A percentile compares a stretch with the other conserved stretches of the same genome.
Evolutionary conservation across 2,113 vertebrate species (phyloP).

Genomic region (Suncus etruscus): DNA sequence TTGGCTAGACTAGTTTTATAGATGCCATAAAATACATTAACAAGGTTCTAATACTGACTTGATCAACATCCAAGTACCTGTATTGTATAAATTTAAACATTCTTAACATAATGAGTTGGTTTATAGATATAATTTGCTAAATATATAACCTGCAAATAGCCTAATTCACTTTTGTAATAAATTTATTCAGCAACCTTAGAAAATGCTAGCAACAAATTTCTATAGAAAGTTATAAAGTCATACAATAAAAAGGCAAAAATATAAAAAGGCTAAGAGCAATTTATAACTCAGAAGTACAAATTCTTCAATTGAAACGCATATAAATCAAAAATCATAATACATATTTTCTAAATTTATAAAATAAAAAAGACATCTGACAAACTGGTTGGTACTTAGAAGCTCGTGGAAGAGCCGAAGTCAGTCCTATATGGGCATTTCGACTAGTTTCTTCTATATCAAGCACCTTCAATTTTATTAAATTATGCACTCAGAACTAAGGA

Average conservation of each 20-base stretch:
- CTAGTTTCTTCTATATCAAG: background rate
- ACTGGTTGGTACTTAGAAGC: background rate
- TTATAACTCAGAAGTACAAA: slow-evolving; percentile 41
- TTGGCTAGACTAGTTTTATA: slow-evolving; percentile 24
- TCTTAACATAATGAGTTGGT: slow-evolving; percentile 63
- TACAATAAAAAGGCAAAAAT: slow-evolving; percentile 43
- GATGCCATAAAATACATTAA: slow-evolving; percentile 55
- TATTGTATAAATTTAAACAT: slow-evolving; percentile 62
- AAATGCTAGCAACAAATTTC: slow-evolving; percentile 63
- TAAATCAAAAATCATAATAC: background rate
- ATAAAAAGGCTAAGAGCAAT: slow-evolving; percentile 29
- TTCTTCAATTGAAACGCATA: background rate
- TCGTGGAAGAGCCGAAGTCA: background rate
- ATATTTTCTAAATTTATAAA: background rate
- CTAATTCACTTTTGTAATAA: slow-evolving; percentile 67
- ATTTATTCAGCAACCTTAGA: slow-evolving; percentile 28
- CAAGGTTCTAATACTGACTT: background rate
- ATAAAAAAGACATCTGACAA: background rate
- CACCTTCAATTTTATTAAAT: background rate
- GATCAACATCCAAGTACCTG: slow-evolving; percentile 50
- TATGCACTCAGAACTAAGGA: background rate
- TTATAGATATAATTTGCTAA: slow-evolving; percentile 48
- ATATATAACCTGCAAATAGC: slow-evolving; percentile 62
- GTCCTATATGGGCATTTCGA: background rate
- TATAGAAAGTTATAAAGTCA: slow-evolving; percentile 38